phyloP scores from a whole-genome alignment of 2,888 invertebrate genomes.

The Cheiracanthium punctorium region DNA sequence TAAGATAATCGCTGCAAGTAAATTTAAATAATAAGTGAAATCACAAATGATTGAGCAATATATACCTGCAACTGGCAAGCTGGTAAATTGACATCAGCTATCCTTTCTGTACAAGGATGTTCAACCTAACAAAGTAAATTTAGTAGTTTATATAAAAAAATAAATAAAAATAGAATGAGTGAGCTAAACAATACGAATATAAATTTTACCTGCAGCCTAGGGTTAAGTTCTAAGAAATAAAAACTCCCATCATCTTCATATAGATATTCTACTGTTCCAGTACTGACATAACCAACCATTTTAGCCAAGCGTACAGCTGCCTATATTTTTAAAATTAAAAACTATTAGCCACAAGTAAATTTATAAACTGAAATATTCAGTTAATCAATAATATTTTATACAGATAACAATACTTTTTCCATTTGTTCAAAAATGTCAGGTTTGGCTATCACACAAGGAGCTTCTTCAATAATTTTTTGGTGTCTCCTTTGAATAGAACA shows the following conservation, averaged over 20 bases:
- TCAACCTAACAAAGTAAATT: constrained; percentile 82
- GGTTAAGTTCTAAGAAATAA: constrained; percentile 97
- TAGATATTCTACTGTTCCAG: constrained; percentile 98
- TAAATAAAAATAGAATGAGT: neutral
- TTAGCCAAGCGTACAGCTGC: constrained; percentile 97
- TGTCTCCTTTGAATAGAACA: constrained; percentile 98
- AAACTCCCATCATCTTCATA: constrained; percentile 90
- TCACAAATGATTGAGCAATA: neutral
- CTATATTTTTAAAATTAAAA: constrained; percentile 76
- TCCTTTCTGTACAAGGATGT: constrained; percentile 99
- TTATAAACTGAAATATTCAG: no score
- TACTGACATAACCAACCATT: constrained; percentile 99
- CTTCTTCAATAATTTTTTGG: constrained; percentile 99
- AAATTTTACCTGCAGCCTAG: constrained; percentile 86
- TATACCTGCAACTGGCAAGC: constrained; percentile 95
- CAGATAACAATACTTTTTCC: constrained; percentile 86
- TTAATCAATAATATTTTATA: no score
- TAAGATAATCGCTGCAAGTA: no score
- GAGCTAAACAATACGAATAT: neutral
- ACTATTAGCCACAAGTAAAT: neutral
- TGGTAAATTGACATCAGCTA: constrained; percentile 97
- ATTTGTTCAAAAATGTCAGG: constrained; percentile 94
- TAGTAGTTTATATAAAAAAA: neutral
- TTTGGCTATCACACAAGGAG: constrained; percentile 94
- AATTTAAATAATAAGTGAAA: no score